Evolutionary conservation across 2,797 vertebrate species (phyloP).

Genomic region (Lutjanus argentimaculatus): DNA sequence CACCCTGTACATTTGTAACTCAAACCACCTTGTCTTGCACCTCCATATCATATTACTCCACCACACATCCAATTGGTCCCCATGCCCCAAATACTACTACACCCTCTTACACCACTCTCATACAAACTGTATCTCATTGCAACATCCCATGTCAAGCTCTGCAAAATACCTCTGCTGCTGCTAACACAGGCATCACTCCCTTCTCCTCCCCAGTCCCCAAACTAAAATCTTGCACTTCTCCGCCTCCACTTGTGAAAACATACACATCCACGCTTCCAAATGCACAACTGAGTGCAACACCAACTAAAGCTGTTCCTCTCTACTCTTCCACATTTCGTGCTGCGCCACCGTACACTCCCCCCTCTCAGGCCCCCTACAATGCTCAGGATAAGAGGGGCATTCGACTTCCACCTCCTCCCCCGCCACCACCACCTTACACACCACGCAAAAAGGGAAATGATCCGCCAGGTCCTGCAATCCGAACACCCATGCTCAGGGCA

Average conservation of each 20-base stretch:
- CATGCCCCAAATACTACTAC: conserved; percentile 48
- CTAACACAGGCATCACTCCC: conserved; percentile 66
- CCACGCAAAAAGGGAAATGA: conserved; percentile 83
- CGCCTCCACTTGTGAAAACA: conserved; percentile 72
- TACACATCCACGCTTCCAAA: conserved; percentile 71
- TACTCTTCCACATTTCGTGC: conserved; percentile 84
- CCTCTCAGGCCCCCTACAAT: conserved; percentile 81
- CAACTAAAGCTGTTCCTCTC: conserved; percentile 81
- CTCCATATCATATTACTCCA: conserved; percentile 82
- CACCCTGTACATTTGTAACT: conserved; percentile 78
- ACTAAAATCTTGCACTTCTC: conserved; percentile 78
- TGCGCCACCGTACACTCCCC: conserved; percentile 82
- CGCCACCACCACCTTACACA: conserved; percentile 87
- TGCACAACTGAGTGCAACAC: conserved; percentile 68
- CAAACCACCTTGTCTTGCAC: conserved; percentile 82
- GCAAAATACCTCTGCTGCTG: conserved; percentile 69
- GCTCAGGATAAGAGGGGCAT: conserved; percentile 87
- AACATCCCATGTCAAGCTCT: conserved; percentile 81
- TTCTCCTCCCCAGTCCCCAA: conserved; percentile 76
- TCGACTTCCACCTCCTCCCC: conserved; percentile 86
- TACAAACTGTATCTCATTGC: conserved; percentile 82
- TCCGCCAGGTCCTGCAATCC: conserved; percentile 49
- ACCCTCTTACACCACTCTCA: conserved; percentile 79
- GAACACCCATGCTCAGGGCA: conserved; percentile 74
- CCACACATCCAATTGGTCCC: conserved; percentile 68